Evolutionary conservation across 23 tunicate species (phyloP), one percentile per base, ranked within the genome.

Genomic region (Trididemnum miniatum): DNA sequence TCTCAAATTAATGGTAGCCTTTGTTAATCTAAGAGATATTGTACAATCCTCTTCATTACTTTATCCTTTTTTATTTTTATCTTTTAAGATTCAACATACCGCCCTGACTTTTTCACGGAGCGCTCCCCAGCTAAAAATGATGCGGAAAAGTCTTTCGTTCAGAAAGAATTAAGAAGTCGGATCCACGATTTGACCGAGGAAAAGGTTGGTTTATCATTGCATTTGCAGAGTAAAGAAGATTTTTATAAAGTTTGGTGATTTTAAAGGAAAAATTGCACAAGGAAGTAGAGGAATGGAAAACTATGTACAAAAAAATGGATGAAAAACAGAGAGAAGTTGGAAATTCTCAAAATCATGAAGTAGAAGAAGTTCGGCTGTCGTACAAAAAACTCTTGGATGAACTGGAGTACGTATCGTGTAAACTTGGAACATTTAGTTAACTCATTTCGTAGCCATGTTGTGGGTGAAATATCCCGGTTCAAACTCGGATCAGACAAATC

Each of bases 41-140:
- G n/a, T n/a, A n/a, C n/a, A n/a, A n/a, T n/a, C n/a, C n/a, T n/a
- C n/a, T n/a, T n/a, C n/a, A n/a, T n/a, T n/a, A n/a, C n/a, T n/a
- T n/a, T n/a, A n/a, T n/a, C n/a, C n/a, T n/a, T n/a, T n/a, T n/a
- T n/a, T n/a, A n/a, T n/a, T n/a, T n/a, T n/a, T n/a, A n/a, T 67
- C 32, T 31, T 31, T 31, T 7, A 7, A 67, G 75, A 67, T 4
- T 31, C 38, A 2, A 31, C 75, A 12, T 67, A 67, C 25, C 75
- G 32, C 25, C 75, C 75, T 38, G 38, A 67, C 25, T 32, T 30
- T 32, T 67, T 67, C 38, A 38, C 38, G 75, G n/a, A 67, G 25
- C 38, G 38, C 4, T 31, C 38, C 9, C 38, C 75, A 31, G 15
- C 25, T 7, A 67, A 30, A 67, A 31, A 20, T 5, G 38, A 9